Percentiles rank a stretch among this genome's conserved stretches.
Conservation (phyloP, 2,113 vertebrate genomes). For the Neotoma lepida region DNA sequence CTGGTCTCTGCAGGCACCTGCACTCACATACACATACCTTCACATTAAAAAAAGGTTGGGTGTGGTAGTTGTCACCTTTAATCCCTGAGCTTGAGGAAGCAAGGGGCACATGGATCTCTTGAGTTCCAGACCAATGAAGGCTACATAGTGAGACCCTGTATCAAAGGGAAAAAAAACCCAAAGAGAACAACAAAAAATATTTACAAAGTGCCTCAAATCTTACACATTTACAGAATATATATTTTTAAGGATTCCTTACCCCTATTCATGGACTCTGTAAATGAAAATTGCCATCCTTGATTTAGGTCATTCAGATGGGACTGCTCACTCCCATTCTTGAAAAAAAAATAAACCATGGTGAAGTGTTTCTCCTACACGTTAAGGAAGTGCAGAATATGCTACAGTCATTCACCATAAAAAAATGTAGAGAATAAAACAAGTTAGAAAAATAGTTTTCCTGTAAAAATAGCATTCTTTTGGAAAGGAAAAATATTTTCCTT, state of each 20-base stretch:
- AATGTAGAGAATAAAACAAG: neutral
- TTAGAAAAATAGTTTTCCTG: slow-evolving; percentile 29
- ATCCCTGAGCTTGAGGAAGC: neutral
- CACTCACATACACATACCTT: neutral
- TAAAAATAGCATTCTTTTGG: slow-evolving; percentile 3
- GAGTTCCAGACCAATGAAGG: neutral
- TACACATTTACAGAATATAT: neutral
- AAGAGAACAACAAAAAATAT: slow-evolving; percentile 15
- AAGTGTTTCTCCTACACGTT: neutral
- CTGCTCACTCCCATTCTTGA: slow-evolving; percentile 23
- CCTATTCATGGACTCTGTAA: slow-evolving; percentile 35
- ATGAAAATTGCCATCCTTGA: slow-evolving; percentile 20
- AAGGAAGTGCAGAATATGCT: neutral
- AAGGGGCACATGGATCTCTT: neutral
- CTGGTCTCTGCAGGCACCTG: neutral
- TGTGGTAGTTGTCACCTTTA: neutral
- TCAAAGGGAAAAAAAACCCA: neutral
- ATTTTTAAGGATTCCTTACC: neutral
- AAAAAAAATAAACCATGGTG: slow-evolving; percentile 34
- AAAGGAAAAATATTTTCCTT: slow-evolving; percentile 46
- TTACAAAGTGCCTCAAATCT: slow-evolving; percentile 30
- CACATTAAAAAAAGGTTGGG: neutral
- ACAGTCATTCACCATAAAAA: slow-evolving; percentile 37
- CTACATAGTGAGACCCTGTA: neutral
- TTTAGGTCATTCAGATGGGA: neutral